These are phyloP conservation scores for Tragelaphus scriptus DNA, from an alignment of 2,113 vertebrate genomes.

Conservation along the genomic window DNA sequence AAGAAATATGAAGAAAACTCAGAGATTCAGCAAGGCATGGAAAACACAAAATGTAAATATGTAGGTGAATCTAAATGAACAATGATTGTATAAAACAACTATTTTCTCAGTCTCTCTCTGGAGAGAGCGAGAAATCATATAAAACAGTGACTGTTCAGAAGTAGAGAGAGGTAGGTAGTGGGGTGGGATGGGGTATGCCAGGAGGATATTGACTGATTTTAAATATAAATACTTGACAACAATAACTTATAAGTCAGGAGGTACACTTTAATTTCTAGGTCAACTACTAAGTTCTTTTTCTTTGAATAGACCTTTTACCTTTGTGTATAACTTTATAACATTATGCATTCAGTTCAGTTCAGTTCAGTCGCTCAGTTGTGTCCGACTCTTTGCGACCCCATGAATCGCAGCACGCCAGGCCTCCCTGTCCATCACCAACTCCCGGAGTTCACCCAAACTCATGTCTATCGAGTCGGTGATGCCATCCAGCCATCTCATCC, in stretches of 20 bases:
- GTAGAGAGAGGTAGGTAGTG: not conserved
- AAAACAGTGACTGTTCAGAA: not conserved
- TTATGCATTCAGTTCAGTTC: not conserved
- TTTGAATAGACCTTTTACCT: not conserved
- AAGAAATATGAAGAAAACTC: not conserved
- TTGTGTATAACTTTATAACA: not conserved
- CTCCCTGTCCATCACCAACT: too few relatives aligned
- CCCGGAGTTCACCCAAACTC: too few relatives aligned
- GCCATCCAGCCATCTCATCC: too few relatives aligned
- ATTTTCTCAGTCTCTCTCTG: not conserved
- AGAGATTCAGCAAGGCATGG: not conserved
- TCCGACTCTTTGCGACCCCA: too few relatives aligned
- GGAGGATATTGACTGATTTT: not conserved
- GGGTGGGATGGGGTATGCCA: not conserved
- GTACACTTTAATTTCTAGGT: not conserved
- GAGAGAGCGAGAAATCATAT: not conserved
- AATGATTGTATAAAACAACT: not conserved
- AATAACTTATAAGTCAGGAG: not conserved
- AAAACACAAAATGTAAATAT: not conserved
- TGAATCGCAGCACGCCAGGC: too few relatives aligned
- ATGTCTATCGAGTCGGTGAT: too few relatives aligned
- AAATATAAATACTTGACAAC: constrained; percentile 13
- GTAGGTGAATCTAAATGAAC: not conserved
- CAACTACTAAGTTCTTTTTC: not conserved
- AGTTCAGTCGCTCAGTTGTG: too few relatives aligned